Base-by-base conservation (phyloP, 1,140 invertebrate genomes). In the Anastrepha ludens region DNA sequence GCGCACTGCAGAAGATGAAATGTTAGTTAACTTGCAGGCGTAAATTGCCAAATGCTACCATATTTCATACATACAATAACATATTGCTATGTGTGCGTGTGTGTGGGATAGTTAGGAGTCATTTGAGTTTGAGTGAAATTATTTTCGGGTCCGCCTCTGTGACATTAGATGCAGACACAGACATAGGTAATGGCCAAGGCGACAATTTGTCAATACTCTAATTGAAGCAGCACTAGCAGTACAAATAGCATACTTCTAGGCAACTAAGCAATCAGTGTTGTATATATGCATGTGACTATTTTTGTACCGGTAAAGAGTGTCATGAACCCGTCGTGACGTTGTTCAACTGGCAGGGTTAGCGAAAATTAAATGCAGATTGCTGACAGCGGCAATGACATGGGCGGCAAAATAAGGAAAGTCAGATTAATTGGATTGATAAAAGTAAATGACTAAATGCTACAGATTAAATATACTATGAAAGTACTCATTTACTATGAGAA, bases 161-260 rank as follows among this genome's bases (percentile, higher is more conserved):
- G 85, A 86, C 85, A 86, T 86, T 86, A 86, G 58, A 58, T 86
- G 85, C 55, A 86, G 85, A 86, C 58, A 11, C 85, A 86, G 67
- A 44, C 74, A 20, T 50, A 50, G 13, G 13, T 81, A 81, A 86
- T 86, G 85, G 29, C 55, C 59, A 62, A 86, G 47, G 85, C 85
- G 85, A 62, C 85, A 86, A 86, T 86, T 86, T 86, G 85, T 86
- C 85, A 86, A 86, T 86, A 86, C 85, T 55, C 55, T 86, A 60
- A 86, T 86, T 86, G 81, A 85, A 85, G 81, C 29, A 55, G 41
- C 74, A 78, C 8, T 13, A 20, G 39, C 50, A 58, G 55, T 20
- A 74, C 55, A 60, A 9, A 11, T 55, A 60, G 85, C 58, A 86
- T 86, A 60, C 85, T 44, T 86, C 58, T 86, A 86, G 85, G 85